A percentile compares a stretch with the other conserved stretches of the same genome.
phyloP scores from a whole-genome alignment of 2,113 vertebrate genomes.

The Athene noctua region DNA sequence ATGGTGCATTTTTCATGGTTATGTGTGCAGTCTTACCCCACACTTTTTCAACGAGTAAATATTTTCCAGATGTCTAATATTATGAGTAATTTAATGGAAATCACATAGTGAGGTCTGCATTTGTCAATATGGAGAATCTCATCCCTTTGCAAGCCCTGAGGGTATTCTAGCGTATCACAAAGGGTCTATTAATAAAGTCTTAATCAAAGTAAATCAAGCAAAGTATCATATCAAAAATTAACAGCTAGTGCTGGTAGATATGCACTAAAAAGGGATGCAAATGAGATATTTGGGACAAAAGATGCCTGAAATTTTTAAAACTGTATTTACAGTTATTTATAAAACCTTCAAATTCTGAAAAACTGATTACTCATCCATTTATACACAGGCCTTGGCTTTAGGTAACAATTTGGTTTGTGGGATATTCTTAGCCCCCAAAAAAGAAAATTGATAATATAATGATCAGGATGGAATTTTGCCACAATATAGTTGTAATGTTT shows the following conservation, averaged over 20 bases:
- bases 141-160: not conserved
- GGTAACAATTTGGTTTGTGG: not conserved
- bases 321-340: not conserved
- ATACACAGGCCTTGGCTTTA: not conserved
- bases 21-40: not conserved
- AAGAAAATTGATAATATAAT: not conserved
- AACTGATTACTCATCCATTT: not conserved
- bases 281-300: not conserved
- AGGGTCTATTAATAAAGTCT: not conserved
- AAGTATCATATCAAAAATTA: not conserved
- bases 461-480: not conserved
- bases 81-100: conserved; percentile 14
- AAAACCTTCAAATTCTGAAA: not conserved
- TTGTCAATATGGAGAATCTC: not conserved
- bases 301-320: not conserved
- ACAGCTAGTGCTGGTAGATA: not conserved
- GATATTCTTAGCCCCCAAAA: not conserved
- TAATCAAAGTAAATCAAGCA: not conserved
- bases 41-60: not conserved
- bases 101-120: not conserved
- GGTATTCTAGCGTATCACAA: not conserved
- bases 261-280: not conserved
- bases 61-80: conserved; percentile 10
- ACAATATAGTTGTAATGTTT: not conserved
- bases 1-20: not conserved